phyloP scores from a whole-genome alignment of 1,140 invertebrate genomes.

The Mercenaria mercenaria region DNA sequence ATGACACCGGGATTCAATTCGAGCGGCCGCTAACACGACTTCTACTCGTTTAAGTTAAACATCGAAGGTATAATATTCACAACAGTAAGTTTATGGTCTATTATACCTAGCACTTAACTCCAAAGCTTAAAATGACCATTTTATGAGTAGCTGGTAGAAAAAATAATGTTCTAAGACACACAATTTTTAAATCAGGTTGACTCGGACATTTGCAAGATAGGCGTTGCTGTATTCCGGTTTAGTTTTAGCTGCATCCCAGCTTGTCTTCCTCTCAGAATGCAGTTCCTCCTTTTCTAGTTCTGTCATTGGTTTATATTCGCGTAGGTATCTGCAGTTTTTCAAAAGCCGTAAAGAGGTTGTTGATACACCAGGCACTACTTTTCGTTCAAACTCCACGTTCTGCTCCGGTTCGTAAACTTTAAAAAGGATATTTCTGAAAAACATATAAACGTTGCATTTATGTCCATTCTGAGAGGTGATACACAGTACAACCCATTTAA shows the following conservation, averaged over 20 bases:
- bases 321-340: conserved; percentile 60
- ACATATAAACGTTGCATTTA: too few relatives aligned
- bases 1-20: too few relatives aligned
- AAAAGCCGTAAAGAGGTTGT: conserved; percentile 34
- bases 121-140: too few relatives aligned
- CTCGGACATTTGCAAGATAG: not conserved
- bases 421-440: conserved; percentile 54
- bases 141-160: too few relatives aligned
- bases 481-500: not conserved
- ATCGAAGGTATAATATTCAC: too few relatives aligned
- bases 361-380: conserved; percentile 42
- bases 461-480: not conserved
- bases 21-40: too few relatives aligned
- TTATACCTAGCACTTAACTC: too few relatives aligned
- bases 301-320: conserved; percentile 43
- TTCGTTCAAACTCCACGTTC: not conserved
- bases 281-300: not conserved
- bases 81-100: too few relatives aligned
- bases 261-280: conserved; percentile 16
- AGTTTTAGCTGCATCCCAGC: conserved; percentile 15
- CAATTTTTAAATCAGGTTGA: too few relatives aligned
- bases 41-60: too few relatives aligned
- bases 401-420: conserved; percentile 56
- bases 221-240: not conserved
- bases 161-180: too few relatives aligned